A percentile compares a stretch with the other conserved stretches of the same genome.
Evolutionary conservation across 2,888 invertebrate species (phyloP).

Genomic region (Cephus pulcher): DNA sequence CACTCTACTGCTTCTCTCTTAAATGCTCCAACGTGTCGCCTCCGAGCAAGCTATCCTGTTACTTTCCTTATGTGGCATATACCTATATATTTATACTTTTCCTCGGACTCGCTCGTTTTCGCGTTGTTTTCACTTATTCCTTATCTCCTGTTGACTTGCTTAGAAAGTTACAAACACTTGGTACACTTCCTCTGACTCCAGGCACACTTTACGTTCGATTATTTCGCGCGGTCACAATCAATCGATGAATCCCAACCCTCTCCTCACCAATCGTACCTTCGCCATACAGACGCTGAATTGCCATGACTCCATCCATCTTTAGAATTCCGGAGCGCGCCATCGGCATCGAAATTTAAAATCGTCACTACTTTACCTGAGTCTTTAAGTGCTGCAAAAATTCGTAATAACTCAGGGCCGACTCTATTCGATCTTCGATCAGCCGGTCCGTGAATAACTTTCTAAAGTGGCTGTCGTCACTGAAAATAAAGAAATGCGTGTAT

Average conservation of each 20-base stretch:
- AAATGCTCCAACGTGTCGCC: constrained; percentile 44
- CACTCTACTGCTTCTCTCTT: constrained; percentile 24
- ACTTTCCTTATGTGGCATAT: constrained; percentile 26
- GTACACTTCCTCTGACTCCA: constrained; percentile 4
- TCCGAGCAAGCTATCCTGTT: constrained; percentile 38
- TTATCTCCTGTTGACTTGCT: constrained; percentile 8
- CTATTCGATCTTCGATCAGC: constrained; percentile 94
- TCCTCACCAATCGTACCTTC: neutral
- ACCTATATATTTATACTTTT: constrained; percentile 8
- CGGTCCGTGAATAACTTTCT: constrained; percentile 86
- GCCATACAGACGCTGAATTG: neutral
- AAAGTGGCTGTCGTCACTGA: constrained; percentile 91
- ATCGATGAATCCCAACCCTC: constrained; percentile 3
- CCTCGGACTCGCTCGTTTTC: constrained; percentile 1
- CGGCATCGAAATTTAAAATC: neutral
- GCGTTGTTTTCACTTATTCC: neutral
- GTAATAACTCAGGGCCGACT: constrained; percentile 94
- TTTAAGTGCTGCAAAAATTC: constrained; percentile 98
- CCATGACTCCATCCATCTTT: neutral
- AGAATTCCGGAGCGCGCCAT: neutral
- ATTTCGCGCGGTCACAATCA: constrained; percentile 2
- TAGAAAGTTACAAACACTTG: constrained; percentile 13
- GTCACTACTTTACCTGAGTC: constrained; percentile 83
- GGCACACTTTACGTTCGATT: neutral
- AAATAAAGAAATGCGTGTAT: constrained; percentile 38